These are phyloP conservation scores for Aphelinus atriplicis DNA, from an alignment of 1,140 invertebrate species.

Conservation along the genomic window DNA sequence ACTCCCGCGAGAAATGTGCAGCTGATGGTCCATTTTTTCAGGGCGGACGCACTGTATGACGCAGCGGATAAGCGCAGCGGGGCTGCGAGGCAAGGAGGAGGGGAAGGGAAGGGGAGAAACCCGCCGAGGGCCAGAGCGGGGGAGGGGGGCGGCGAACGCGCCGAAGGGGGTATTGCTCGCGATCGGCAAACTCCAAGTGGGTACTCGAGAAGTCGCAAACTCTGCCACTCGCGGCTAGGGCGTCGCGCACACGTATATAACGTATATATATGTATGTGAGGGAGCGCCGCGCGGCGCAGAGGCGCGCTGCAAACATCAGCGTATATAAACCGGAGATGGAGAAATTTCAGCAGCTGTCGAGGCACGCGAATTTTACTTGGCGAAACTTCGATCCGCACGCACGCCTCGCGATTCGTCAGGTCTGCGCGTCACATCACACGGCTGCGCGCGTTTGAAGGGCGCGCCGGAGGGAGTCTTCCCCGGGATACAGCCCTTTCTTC, in stretches of 20 bases:
- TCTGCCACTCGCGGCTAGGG: conserved; percentile 14
- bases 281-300: no score
- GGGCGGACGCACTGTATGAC: no score
- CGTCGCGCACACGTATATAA: not conserved
- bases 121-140: not conserved
- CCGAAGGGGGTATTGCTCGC: conserved; percentile 9
- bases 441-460: no score
- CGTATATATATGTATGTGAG: not conserved
- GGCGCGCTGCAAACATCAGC: not conserved
- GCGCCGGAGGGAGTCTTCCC: no score
- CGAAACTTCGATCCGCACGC: no score
- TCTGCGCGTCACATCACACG: no score
- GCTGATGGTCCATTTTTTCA: no score
- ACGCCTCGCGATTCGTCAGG: no score
- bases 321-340: not conserved
- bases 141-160: not conserved
- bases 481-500: no score
- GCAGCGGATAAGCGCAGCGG: no score
- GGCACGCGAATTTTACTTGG: conserved; percentile 14
- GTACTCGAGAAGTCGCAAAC: conserved; percentile 36
- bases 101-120: not conserved
- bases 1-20: no score
- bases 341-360: conserved; percentile 28
- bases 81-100: no score
- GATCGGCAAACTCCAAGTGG: conserved; percentile 28